Percentiles rank a stretch among this genome's conserved stretches.
These are phyloP conservation scores for Spheniscus humboldti DNA, from an alignment of 2,797 vertebrate genomes.

Conservation along the genomic window DNA sequence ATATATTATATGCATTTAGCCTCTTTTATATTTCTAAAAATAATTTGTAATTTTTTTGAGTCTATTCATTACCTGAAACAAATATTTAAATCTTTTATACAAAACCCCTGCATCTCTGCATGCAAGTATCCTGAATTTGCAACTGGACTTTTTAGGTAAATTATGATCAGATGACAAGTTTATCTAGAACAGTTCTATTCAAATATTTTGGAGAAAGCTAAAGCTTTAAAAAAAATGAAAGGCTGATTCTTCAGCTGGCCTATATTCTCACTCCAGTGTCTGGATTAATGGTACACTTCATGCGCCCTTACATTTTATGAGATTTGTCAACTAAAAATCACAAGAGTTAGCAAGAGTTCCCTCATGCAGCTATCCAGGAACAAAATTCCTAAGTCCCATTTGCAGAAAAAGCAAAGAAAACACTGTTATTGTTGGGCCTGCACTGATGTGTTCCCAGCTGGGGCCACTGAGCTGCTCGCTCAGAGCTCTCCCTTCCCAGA, in stretches of 20 bases:
- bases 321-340: neutral
- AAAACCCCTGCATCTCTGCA: neutral
- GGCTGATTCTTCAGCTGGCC: neutral
- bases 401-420: neutral
- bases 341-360: neutral
- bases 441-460: neutral
- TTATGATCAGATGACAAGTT: neutral
- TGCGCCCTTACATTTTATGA: accelerated
- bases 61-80: neutral
- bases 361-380: neutral
- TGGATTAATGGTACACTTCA: neutral
- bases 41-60: neutral
- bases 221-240: neutral
- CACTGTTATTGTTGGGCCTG: neutral
- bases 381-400: neutral
- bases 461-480: neutral
- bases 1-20: neutral
- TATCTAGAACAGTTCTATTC: neutral
- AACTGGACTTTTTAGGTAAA: neutral
- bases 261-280: neutral
- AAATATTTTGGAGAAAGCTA: neutral
- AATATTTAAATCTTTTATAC: neutral
- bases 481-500: neutral
- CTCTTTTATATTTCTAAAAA: neutral
- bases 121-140: neutral